Evolutionary conservation across 2,797 vertebrate species (phyloP).

Genomic region (Sebastes kiyomatsui): DNA sequence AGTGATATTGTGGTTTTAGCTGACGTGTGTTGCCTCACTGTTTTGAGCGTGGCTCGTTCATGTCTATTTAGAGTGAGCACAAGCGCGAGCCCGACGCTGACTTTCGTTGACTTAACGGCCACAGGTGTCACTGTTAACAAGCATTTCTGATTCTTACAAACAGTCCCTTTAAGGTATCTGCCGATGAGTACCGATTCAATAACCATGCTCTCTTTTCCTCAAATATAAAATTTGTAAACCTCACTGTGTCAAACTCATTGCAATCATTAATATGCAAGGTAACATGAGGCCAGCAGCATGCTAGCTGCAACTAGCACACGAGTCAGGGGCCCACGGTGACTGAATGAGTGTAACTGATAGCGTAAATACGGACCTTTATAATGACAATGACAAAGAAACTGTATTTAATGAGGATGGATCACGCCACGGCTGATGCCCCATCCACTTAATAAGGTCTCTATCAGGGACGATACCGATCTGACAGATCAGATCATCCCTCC

Average conservation of each 20-base stretch:
- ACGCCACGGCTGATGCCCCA: not conserved
- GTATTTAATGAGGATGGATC: not conserved
- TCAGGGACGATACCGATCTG: not conserved
- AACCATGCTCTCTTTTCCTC: not conserved
- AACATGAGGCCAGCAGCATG: not conserved
- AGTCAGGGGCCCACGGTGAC: not conserved
- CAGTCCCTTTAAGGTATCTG: not conserved
- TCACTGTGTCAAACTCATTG: not conserved
- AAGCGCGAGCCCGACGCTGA: too few species aligned
- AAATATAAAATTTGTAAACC: not conserved
- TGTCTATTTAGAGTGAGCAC: too few species aligned
- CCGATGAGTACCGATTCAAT: not conserved
- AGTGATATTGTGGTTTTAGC: too few species aligned
- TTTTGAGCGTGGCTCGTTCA: too few species aligned
- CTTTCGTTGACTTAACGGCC: too few species aligned
- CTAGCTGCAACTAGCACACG: not conserved
- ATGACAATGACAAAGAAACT: not conserved
- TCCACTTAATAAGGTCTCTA: not conserved
- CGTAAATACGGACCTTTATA: not conserved
- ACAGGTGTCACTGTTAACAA: accelerated
- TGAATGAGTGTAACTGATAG: not conserved
- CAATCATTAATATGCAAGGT: not conserved
- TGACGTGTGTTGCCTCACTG: too few species aligned
- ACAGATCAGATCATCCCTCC: not conserved
- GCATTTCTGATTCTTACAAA: too few species aligned